Evolutionary conservation across 2,113 vertebrate species (phyloP).

Genomic region (Siphamia tubifer): DNA sequence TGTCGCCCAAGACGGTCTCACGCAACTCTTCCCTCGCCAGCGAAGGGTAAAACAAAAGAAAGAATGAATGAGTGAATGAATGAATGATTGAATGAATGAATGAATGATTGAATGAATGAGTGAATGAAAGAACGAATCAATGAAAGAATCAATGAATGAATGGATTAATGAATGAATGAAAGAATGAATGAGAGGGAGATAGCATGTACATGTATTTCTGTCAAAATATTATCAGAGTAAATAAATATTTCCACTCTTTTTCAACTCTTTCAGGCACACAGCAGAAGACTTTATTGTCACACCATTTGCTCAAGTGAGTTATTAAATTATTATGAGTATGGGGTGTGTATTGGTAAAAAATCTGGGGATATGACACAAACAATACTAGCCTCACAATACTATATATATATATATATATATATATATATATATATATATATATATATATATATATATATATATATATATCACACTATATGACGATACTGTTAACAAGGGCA

Average conservation of each 20-base stretch:
- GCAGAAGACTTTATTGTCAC: constrained; percentile 94
- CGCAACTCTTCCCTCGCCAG: constrained; percentile 90
- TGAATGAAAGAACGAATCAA: neutral
- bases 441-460: too few species aligned
- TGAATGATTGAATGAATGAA: neutral
- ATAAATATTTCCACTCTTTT: neutral
- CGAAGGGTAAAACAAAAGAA: constrained; percentile 81
- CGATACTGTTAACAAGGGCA: too few species aligned
- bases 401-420: too few species aligned
- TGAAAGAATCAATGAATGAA: neutral
- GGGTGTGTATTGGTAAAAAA: too few species aligned
- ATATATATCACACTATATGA: too few species aligned
- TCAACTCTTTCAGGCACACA: constrained; percentile 79
- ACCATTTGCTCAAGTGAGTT: constrained; percentile 90
- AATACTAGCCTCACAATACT: too few species aligned
- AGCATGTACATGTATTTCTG: neutral
- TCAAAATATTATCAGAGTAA: neutral
- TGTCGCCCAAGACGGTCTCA: constrained; percentile 88
- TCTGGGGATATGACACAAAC: too few species aligned
- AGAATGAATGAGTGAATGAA: neutral
- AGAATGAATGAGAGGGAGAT: neutral
- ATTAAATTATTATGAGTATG: too few species aligned
- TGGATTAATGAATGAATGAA: too few species aligned
- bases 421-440: too few species aligned
- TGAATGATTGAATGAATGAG: neutral